Conservation (phyloP, 2,888 invertebrate species). For the Hedychridium roseum region DNA sequence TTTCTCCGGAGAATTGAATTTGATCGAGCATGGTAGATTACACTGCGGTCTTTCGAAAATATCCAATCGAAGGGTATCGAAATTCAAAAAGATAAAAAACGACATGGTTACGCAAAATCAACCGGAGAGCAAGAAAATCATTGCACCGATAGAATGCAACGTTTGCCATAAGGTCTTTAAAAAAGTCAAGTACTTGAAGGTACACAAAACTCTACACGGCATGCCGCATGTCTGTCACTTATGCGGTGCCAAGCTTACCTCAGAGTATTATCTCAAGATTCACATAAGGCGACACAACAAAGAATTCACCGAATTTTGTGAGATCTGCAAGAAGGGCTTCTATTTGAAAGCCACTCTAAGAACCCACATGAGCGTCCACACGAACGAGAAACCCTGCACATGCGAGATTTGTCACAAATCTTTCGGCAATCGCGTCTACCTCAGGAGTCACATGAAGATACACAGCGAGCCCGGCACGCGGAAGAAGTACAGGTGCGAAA, state of each 20-base stretch:
- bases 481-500: conserved; percentile 66
- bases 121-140: conserved; percentile 2
- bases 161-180: conserved; percentile 49
- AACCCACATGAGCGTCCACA: conserved; percentile 57
- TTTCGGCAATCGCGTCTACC: conserved; percentile 65
- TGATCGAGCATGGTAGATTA: conserved; percentile 20
- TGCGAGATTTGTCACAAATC: conserved; percentile 61
- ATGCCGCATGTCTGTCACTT: conserved; percentile 69
- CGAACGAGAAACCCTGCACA: conserved; percentile 35
- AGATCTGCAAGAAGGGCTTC: conserved; percentile 58
- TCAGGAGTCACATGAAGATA: conserved; percentile 63
- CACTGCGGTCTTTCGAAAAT: conserved; percentile 1
- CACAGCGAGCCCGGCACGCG: conserved; percentile 56
- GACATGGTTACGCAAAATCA: neutral
- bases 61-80: conserved; percentile 8
- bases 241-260: conserved; percentile 70
- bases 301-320: conserved; percentile 62
- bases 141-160: conserved; percentile 36
- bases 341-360: conserved; percentile 48
- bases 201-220: conserved; percentile 55
- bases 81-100: conserved; percentile 3
- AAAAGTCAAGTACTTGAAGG: conserved; percentile 44
- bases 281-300: conserved; percentile 70
- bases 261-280: conserved; percentile 69
- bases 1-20: conserved; percentile 52